Percentiles rank a stretch among this genome's conserved stretches.
Evolutionary conservation across 2,888 invertebrate species (phyloP).

Genomic region (Ophonus ardosiacus): DNA sequence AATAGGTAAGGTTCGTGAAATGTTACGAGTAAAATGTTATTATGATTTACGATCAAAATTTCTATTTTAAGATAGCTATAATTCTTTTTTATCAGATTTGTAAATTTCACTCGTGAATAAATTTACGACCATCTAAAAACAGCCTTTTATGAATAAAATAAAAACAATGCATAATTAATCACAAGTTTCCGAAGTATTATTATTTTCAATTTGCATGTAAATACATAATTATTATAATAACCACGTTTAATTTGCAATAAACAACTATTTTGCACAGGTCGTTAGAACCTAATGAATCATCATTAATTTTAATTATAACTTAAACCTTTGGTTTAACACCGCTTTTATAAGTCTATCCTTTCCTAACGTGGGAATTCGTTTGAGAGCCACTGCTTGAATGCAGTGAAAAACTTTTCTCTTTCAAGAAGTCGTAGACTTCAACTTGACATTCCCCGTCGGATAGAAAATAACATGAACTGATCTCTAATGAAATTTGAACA

Average conservation of each 20-base stretch:
- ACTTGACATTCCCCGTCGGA: constrained; percentile 27
- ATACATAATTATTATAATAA: not conserved
- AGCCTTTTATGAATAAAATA: not conserved
- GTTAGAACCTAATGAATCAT: not conserved
- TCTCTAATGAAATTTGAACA: constrained; percentile 29
- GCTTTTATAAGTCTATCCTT: not conserved
- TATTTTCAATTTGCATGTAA: not conserved
- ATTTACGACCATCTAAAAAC: too few relatives aligned
- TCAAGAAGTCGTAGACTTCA: constrained; percentile 28
- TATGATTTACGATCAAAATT: too few relatives aligned
- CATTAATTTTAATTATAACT: not conserved
- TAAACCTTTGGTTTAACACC: not conserved
- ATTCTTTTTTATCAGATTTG: too few relatives aligned
- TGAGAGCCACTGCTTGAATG: constrained; percentile 12
- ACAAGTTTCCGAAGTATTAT: not conserved
- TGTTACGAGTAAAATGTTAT: too few relatives aligned
- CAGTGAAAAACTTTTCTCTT: constrained; percentile 43
- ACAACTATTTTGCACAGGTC: not conserved
- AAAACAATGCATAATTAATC: not conserved
- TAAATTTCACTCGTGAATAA: too few relatives aligned
- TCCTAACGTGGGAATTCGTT: not conserved
- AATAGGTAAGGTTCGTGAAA: too few relatives aligned
- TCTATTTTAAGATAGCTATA: too few relatives aligned
- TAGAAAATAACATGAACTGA: constrained; percentile 27
- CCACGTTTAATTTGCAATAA: not conserved